These are phyloP conservation scores for Celastrina argiolus DNA, from an alignment of 2,888 invertebrate species.

Conservation along the genomic window DNA sequence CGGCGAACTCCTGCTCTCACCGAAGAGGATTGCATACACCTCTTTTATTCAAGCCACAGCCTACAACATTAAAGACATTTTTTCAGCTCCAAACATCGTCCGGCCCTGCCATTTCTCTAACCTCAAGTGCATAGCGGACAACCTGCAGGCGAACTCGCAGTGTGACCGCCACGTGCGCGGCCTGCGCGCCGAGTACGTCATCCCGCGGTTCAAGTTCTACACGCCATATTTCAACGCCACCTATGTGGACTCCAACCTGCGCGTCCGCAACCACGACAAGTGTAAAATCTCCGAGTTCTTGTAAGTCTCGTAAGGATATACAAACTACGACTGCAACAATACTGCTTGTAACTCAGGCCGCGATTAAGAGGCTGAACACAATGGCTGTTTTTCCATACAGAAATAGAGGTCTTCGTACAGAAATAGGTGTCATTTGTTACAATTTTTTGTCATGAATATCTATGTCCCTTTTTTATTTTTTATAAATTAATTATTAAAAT, in stretches of 20 bases:
- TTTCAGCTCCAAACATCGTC: slow-evolving; percentile 29
- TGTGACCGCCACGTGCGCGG: slow-evolving; percentile 44
- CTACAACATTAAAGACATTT: neutral
- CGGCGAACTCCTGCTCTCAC: too few species aligned
- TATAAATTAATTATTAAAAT: too few species aligned
- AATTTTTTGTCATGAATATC: too few species aligned
- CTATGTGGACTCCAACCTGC: slow-evolving; percentile 46
- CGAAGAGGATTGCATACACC: neutral
- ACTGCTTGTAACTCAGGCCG: too few species aligned
- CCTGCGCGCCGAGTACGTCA: slow-evolving; percentile 38
- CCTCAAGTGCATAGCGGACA: slow-evolving; percentile 46
- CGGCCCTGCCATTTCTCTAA: slow-evolving; percentile 47
- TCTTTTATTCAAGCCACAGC: neutral
- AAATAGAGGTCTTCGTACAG: too few species aligned
- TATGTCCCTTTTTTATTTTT: too few species aligned
- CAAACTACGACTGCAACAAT: too few species aligned
- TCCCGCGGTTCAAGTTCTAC: slow-evolving; percentile 42
- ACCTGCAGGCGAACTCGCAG: slow-evolving; percentile 47
- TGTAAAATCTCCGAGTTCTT: slow-evolving; percentile 55
- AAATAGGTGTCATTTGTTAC: too few species aligned
- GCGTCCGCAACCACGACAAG: slow-evolving; percentile 48
- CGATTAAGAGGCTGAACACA: too few species aligned
- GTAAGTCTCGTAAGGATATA: too few species aligned
- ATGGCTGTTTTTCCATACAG: too few species aligned
- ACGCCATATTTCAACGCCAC: slow-evolving; percentile 56